These are phyloP conservation scores for Thymelicus acteon DNA, from an alignment of 2,888 invertebrate genomes.

Conservation along the genomic window DNA sequence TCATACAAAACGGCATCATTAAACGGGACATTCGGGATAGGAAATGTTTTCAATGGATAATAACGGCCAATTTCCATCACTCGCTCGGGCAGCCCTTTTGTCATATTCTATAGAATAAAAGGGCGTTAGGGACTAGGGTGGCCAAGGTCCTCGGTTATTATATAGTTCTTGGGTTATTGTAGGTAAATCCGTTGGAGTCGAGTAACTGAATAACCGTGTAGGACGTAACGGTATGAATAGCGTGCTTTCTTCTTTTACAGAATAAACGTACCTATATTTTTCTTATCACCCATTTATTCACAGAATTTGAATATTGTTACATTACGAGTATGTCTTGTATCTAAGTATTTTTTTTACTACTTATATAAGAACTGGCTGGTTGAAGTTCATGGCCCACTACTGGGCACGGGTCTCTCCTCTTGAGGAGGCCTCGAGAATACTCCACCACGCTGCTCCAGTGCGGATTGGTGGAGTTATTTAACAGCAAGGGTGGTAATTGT, in stretches of 20 bases:
- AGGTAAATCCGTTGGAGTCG: conserved; percentile 6
- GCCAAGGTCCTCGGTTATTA: conserved; percentile 31
- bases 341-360: too few species aligned
- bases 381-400: too few species aligned
- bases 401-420: too few species aligned
- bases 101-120: conserved; percentile 36
- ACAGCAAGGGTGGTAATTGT: too few species aligned
- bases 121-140: conserved; percentile 11
- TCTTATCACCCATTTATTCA: conserved; percentile 1
- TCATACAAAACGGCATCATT: conserved; percentile 26
- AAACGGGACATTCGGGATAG: conserved; percentile 23
- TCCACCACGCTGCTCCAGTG: too few species aligned
- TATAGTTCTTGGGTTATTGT: conserved; percentile 33
- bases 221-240: conserved; percentile 8
- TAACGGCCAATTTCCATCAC: conserved; percentile 37
- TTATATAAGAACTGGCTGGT: too few species aligned
- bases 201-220: conserved; percentile 36
- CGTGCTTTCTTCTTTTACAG: conserved; percentile 6
- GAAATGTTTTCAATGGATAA: conserved; percentile 33
- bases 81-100: conserved; percentile 36
- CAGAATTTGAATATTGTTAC: too few species aligned
- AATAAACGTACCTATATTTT: conserved; percentile 13
- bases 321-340: too few species aligned
- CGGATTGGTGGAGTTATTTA: too few species aligned
- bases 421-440: too few species aligned